Evolutionary conservation across 2,797 vertebrate species (phyloP).

Genomic region (Hirundo rustica): DNA sequence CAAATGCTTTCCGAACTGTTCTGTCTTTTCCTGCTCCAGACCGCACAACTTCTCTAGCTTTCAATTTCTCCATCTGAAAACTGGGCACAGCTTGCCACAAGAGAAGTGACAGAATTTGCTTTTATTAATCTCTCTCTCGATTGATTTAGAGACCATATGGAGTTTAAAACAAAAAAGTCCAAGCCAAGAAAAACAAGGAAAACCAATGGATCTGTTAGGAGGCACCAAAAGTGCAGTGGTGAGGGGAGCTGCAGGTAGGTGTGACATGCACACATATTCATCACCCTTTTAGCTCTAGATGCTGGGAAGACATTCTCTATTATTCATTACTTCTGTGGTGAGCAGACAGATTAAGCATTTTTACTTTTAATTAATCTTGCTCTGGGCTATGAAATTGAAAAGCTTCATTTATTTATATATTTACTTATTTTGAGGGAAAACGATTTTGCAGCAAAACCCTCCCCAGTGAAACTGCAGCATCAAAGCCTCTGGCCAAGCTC

Average conservation of each 20-base stretch:
- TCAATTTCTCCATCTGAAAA: background rate
- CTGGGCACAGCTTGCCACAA: background rate
- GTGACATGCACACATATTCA: background rate
- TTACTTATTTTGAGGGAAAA: conserved; percentile 19
- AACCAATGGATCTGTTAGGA: background rate
- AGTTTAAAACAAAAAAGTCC: background rate
- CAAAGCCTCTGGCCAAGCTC: background rate
- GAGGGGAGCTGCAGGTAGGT: background rate
- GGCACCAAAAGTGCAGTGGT: background rate
- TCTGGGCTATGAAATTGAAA: background rate
- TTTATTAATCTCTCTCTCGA: background rate
- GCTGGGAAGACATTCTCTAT: background rate
- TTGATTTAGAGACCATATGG: background rate
- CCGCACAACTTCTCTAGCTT: background rate
- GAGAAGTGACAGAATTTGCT: background rate
- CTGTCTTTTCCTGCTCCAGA: background rate
- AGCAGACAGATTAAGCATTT: conserved; percentile 34
- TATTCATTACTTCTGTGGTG: conserved; percentile 22
- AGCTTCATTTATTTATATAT: conserved; percentile 38
- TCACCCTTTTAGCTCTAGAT: background rate
- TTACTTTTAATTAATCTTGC: conserved; percentile 33
- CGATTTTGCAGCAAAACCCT: background rate
- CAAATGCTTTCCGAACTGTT: background rate
- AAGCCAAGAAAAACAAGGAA: background rate
- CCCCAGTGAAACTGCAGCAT: background rate